Evolutionary conservation across 2,888 invertebrate species (phyloP), one percentile per base, ranked within the genome.

Genomic region (Liopterus haemorrhoidalis): DNA sequence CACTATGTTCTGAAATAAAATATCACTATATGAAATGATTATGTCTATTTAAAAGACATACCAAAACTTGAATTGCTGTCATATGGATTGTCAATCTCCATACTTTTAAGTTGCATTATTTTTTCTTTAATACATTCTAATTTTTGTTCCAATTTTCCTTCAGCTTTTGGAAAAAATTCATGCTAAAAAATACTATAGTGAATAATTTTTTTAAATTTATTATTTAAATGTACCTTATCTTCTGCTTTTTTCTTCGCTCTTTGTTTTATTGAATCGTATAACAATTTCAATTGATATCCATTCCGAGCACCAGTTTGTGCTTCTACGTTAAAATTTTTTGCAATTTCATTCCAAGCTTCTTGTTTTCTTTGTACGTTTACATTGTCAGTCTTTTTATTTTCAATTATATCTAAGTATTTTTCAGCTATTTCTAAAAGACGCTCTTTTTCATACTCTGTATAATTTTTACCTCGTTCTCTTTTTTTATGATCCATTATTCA

Each of bases 321-420:
- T 4, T 9, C 15, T 14, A 14, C 28, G 28, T 28, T 28, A 15
- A 28, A 28, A 14, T 14, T 8, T 28, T 28, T 28, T 6, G 28
- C 15, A 9, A 28, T 28, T 2, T 28, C 15, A 28, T 28, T 15
- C 28, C 28, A 28, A 8, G 28, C 15, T 28, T 28, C 28, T 8
- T 28, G 14, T 28, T 28, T 28, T 2, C 28, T 12, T 14, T 28
- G 12, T 15, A 15, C 12, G 2, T 12, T 14, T 2, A 28, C 11
- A 1, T 12, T 15, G 11, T 28, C 28, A 5, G 28, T 28, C 15
- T 28, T 28, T 11, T 28, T 28, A 9, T 28, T 28, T 9, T 28
- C 28, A 8, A 28, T 28, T 28, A 28, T 28, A 28, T 28, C 14
- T 2, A 28, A 12, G 28, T 28, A 28, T 28, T 28, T 12, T 15